Evolutionary conservation across 2,113 vertebrate species (phyloP), one percentile per base, ranked within the genome.

Genomic region (Microtus richardsoni): DNA sequence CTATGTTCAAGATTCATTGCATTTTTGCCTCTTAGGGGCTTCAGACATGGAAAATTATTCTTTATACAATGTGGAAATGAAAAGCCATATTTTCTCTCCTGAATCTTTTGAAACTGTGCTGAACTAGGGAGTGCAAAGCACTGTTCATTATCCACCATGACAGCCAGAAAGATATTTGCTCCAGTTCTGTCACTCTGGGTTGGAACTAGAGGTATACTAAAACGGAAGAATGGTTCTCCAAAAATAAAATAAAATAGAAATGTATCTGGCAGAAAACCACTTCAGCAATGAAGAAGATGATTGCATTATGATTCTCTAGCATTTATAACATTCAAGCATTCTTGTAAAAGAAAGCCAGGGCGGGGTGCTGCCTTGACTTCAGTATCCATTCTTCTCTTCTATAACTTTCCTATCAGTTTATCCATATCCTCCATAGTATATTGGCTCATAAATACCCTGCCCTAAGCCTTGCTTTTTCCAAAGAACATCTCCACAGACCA

Each of bases 181-280:
- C 87, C 21, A 91, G n/a, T 16, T 62, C 22, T 39, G 93, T 80
- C 39, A 78, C 17, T 86, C 84, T 80, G 14, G 14, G 36, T 58
- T 93, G 30, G 28, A 93, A 64, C 28, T n/a, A 78, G 24, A 47
- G 74, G 41, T 19, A 85, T 70, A 2, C 74, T 86, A 75, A 97
- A 91, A n/a, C 4, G 58, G 36, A 93, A 87, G 3, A 58, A 79
- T 17, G 0, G 60, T 89, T 52, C 74, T 91, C 58, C 64, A 5
- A 89, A 93, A 91, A 93, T 79, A 92, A 90, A 95, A 92, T 52
- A 30, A 95, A 26, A 60, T 47, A 89, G 21, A 87, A 52, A 36
- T 58, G 83, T 79, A 39, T 75, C 10, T n/a, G n/a, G n/a, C n/a
- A 79, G 12, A 47, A 47, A 66, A 33, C 19, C 13, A 58, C 41